phyloP scores from a whole-genome alignment of 2,113 vertebrate genomes.

The Cariama cristata region DNA sequence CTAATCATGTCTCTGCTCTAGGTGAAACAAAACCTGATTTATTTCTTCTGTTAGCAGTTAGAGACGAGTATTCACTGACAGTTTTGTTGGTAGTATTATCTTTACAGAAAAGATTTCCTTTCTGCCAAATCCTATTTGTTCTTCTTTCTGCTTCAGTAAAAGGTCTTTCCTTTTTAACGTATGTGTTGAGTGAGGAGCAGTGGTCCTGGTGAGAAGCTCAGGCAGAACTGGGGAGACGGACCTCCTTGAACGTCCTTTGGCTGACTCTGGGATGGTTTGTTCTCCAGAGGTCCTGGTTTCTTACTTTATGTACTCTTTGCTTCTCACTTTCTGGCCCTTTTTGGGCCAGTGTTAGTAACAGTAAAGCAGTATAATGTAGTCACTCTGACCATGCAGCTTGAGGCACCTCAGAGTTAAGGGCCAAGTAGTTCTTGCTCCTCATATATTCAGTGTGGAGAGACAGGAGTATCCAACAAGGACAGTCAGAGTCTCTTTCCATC shows the following conservation, averaged over 20 bases:
- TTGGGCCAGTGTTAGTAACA: background rate
- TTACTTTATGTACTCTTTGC: background rate
- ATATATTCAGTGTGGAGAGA: background rate
- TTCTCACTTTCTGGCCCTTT: background rate
- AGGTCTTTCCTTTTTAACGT: background rate
- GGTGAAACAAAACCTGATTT: background rate
- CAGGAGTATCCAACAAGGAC: background rate
- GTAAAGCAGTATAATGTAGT: background rate
- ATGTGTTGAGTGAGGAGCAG: fast-evolving
- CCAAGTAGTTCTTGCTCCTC: background rate
- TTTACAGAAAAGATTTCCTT: background rate
- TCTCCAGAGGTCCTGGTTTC: background rate
- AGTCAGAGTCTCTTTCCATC: background rate
- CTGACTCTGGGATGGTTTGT: background rate
- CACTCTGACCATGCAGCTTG: background rate
- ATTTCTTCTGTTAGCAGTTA: background rate
- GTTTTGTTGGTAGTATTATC: background rate
- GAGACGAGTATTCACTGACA: background rate
- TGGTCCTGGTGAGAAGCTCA: background rate
- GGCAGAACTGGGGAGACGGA: background rate
- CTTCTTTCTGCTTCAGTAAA: background rate
- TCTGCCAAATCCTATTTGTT: background rate
- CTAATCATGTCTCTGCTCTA: background rate
- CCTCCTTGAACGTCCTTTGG: background rate
- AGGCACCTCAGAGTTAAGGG: background rate